Base-by-base conservation (phyloP, 2,797 vertebrate genomes). In the Helostoma temminkii region DNA sequence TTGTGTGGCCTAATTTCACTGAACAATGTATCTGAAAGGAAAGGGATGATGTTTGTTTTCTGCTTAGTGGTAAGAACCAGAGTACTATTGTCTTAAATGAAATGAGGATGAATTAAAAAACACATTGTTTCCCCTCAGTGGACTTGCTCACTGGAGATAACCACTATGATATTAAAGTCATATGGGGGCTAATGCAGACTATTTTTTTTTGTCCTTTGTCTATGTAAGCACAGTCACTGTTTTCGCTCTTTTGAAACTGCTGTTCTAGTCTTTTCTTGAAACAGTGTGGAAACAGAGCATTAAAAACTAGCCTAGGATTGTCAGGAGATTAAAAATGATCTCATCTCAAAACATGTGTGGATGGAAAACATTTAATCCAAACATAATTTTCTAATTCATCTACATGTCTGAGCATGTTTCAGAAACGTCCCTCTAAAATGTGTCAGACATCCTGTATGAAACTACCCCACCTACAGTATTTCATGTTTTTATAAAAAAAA, bases 381-480 rank as follows among this genome's bases (percentile, higher is more conserved):
- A 34, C 10, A 48, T 22, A 16, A 48, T n/a, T 56, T 41, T 19
- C 2, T 49, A 9, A 22, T 46, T 26, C 34, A 22, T 26, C 18
- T 19, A 19, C 15, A 47, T 18, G 48, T 37, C 41, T 14, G 10
- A 72, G 52, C 43, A 63, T 5, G 34, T 26, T 11, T 46, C 1
- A 18, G 7, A 30, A 66, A 53, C 42, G 48, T 72, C 22, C n/a
- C 6, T 37, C 37, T 71, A 26, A 59, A 68, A 54, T 80, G 77
- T 4, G 55, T 72, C 42, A 25, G 49, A 63, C 43, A 56, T 39
- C 36, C 43, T 30, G 53, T 8, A 53, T 25, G 32, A 16, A 77
- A 70, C 24, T 36, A 37, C 78, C 47, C 50, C 67, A 66, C 77
- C 82, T 70, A 68, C 68, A n/a, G n/a, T n/a, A n/a, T n/a, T 41